Conservation (phyloP, 2,888 invertebrate genomes). For the Cephus pulcher region DNA sequence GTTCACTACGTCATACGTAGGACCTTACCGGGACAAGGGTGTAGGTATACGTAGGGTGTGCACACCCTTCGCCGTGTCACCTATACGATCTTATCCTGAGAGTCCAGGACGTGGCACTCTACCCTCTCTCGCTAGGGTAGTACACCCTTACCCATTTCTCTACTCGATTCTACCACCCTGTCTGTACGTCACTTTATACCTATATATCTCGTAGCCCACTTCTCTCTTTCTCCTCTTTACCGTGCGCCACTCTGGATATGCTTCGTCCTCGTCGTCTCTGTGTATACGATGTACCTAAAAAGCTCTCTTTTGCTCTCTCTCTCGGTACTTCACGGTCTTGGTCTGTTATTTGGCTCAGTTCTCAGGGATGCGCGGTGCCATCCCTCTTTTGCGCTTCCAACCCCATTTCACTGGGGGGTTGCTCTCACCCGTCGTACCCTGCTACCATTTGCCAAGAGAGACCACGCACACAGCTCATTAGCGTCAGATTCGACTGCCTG, state of each 20-base stretch:
- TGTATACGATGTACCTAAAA: background rate
- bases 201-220: constrained; percentile 2
- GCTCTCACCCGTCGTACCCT: background rate
- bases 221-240: constrained; percentile 7
- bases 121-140: constrained; percentile 7
- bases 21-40: background rate
- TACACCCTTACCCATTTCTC: constrained; percentile 17
- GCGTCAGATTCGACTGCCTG: background rate
- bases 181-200: too few relatives aligned
- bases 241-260: background rate
- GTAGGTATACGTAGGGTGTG: background rate
- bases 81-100: background rate
- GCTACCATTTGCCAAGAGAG: background rate
- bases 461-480: background rate
- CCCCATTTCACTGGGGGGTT: background rate
- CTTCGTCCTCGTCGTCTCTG: background rate
- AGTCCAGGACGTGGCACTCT: constrained; percentile 16
- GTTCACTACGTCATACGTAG: background rate
- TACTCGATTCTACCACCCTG: constrained; percentile 1
- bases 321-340: constrained; percentile 16
- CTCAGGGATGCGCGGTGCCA: constrained; percentile 19
- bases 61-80: constrained; percentile 20
- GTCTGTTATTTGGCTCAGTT: constrained; percentile 43
- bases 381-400: background rate
- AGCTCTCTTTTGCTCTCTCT: constrained; percentile 10